These are phyloP conservation scores for Spizaetus ornatus DNA, from an alignment of 2,113 vertebrate genomes.

Conservation along the genomic window DNA sequence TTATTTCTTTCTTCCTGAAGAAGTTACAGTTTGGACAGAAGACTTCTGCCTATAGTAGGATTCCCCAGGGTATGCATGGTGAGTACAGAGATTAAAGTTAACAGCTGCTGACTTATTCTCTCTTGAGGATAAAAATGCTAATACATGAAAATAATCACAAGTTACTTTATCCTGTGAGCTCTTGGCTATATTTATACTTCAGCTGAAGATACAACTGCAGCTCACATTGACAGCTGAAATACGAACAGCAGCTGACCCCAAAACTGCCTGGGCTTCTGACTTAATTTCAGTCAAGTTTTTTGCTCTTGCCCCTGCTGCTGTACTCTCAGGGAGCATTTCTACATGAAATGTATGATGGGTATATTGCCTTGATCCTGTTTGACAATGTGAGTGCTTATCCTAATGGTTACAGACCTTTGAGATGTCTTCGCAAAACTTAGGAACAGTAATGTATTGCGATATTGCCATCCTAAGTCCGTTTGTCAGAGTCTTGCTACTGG, in stretches of 20 bases:
- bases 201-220: neutral
- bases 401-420: neutral
- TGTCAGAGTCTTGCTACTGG: neutral
- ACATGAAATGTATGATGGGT: neutral
- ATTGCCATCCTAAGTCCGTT: neutral
- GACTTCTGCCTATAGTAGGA: neutral
- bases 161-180: neutral
- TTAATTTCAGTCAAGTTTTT: neutral
- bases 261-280: neutral
- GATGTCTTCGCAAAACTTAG: neutral
- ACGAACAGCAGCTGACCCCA: neutral
- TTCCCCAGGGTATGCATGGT: neutral
- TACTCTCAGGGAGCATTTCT: neutral
- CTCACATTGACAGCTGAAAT: constrained; percentile 5
- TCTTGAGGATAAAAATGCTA: neutral
- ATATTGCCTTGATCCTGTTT: neutral
- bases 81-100: neutral
- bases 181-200: neutral
- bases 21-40: neutral
- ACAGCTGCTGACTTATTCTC: neutral
- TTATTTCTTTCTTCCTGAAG: neutral
- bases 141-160: neutral
- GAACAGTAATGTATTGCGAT: neutral
- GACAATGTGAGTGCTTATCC: neutral
- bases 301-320: neutral